Percentiles rank a stretch among this genome's conserved stretches.
Evolutionary conservation across 2,113 vertebrate species (phyloP).

Genomic region (Tapirus terrestris): DNA sequence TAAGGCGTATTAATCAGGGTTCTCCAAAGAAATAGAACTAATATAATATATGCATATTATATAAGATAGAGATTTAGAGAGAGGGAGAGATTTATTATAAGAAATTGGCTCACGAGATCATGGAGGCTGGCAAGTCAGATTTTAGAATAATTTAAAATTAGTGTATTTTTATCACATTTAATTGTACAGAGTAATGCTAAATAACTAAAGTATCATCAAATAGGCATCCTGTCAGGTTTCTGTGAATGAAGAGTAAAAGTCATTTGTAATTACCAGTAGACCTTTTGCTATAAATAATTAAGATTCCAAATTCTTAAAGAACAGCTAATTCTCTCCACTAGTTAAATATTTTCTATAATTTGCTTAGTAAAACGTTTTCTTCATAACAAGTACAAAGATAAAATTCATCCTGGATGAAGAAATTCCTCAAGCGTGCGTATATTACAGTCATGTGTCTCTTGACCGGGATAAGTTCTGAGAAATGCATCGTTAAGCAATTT

Average conservation of each 20-base stretch:
- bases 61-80: background rate
- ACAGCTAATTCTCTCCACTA: background rate
- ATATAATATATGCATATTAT: background rate
- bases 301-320: background rate
- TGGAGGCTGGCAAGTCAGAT: background rate
- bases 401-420: background rate
- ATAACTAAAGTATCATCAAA: background rate
- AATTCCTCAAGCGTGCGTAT: background rate
- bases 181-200: background rate
- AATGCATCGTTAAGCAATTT: no score
- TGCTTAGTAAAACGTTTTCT: background rate
- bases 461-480: no score
- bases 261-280: background rate
- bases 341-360: background rate
- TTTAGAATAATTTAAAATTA: background rate
- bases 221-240: background rate
- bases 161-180: background rate
- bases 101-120: background rate
- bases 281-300: background rate
- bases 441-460: background rate
- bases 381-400: background rate
- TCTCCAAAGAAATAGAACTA: background rate
- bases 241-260: background rate
- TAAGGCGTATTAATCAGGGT: background rate
- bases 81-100: background rate